phyloP scores from a whole-genome alignment of 2,888 invertebrate genomes.

The Prosopocoilus inquinatus region DNA sequence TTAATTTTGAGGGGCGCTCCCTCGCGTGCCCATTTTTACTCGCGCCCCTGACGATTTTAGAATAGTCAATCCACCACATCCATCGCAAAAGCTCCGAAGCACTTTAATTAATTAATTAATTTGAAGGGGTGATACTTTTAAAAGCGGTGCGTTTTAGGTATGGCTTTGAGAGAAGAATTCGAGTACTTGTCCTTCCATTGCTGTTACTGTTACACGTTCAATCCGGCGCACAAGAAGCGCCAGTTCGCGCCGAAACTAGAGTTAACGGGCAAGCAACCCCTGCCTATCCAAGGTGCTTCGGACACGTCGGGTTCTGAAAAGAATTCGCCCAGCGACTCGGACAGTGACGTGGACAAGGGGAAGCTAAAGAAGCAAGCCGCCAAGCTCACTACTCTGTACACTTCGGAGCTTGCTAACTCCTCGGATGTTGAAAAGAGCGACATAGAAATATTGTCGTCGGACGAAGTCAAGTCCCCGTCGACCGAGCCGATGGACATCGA shows the following conservation, averaged over 20 bases:
- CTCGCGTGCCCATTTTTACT: background rate
- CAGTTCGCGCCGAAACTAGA: slow-evolving; percentile 71
- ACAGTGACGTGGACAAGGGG: slow-evolving; percentile 32
- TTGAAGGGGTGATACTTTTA: too few species aligned
- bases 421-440: slow-evolving; percentile 32
- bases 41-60: too few species aligned
- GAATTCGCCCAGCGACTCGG: slow-evolving; percentile 35
- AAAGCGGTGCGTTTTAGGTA: slow-evolving; percentile 56
- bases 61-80: too few species aligned
- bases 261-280: slow-evolving; percentile 25
- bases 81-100: too few species aligned
- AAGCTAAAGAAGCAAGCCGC: background rate
- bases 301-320: slow-evolving; percentile 44
- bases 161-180: slow-evolving; percentile 70
- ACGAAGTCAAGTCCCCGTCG: slow-evolving; percentile 20
- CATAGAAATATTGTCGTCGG: slow-evolving; percentile 32
- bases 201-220: slow-evolving; percentile 83
- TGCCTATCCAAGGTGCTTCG: slow-evolving; percentile 5
- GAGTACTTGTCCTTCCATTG: slow-evolving; percentile 82
- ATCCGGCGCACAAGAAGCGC: slow-evolving; percentile 85
- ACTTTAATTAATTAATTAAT: too few species aligned
- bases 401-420: slow-evolving; percentile 22
- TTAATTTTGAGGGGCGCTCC: slow-evolving; percentile 63
- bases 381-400: slow-evolving; percentile 16
- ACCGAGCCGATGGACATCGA: slow-evolving; percentile 16